Evolutionary conservation across 2,797 vertebrate genomes (phyloP).

Genomic region (Coregonus ussuriensis): DNA sequence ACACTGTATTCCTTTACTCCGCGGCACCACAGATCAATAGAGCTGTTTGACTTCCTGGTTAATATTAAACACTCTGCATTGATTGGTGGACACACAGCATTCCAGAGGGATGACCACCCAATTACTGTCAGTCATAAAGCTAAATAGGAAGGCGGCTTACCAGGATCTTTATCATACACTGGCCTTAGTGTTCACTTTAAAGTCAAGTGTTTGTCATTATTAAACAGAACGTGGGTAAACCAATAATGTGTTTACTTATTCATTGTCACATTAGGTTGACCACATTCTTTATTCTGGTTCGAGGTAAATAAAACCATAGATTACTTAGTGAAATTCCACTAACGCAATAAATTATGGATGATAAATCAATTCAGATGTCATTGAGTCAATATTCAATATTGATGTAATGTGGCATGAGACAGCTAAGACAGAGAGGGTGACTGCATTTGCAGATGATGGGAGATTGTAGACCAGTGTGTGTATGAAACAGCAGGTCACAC

Average conservation of each 20-base stretch:
- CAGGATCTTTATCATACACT: slow-evolving; percentile 3
- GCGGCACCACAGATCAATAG: slow-evolving; percentile 32
- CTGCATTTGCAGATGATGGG: slow-evolving; percentile 8
- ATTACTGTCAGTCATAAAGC: slow-evolving; percentile 45
- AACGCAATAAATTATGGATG: too few relatives aligned
- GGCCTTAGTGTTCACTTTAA: slow-evolving; percentile 25
- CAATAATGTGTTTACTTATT: slow-evolving; percentile 29
- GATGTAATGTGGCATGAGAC: neutral
- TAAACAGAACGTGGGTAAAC: slow-evolving; percentile 1
- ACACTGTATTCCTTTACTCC: slow-evolving; percentile 27
- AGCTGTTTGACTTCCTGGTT: slow-evolving; percentile 60
- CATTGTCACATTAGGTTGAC: neutral
- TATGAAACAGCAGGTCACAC: slow-evolving; percentile 20
- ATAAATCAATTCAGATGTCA: neutral
- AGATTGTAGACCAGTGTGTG: slow-evolving; percentile 6
- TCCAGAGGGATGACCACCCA: slow-evolving; percentile 32
- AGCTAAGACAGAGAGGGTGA: neutral
- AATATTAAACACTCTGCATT: slow-evolving; percentile 62
- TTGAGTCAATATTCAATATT: neutral
- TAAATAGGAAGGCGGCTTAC: slow-evolving; percentile 27
- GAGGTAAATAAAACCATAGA: neutral
- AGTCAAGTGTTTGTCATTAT: slow-evolving; percentile 33
- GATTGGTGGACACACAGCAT: slow-evolving; percentile 46
- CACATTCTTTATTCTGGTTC: slow-evolving; percentile 2
- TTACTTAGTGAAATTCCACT: neutral